These are phyloP conservation scores for Sturnira hondurensis DNA, from an alignment of 2,113 vertebrate species.

Conservation along the genomic window DNA sequence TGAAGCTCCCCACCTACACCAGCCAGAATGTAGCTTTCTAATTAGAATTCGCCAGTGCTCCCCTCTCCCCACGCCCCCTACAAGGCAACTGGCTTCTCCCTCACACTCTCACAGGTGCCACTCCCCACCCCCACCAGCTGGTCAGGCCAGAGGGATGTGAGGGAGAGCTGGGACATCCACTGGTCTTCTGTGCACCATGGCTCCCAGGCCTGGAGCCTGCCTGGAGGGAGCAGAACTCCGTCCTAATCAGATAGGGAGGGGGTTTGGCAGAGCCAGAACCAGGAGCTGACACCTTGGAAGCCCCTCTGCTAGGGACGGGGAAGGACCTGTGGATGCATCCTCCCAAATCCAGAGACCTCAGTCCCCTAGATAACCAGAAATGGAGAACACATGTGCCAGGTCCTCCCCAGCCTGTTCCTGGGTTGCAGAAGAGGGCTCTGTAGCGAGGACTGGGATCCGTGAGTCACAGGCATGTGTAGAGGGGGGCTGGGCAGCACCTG, in stretches of 20 bases:
- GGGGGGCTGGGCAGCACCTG: neutral
- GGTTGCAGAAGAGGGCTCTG: neutral
- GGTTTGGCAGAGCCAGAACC: neutral
- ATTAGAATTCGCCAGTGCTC: neutral
- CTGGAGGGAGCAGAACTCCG: neutral
- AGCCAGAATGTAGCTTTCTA: neutral
- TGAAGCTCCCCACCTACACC: neutral
- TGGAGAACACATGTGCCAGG: neutral
- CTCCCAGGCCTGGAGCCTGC: neutral
- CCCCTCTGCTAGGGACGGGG: neutral
- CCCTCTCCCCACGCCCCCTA: neutral
- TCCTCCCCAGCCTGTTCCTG: neutral
- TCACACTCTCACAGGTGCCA: neutral
- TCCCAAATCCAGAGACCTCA: neutral
- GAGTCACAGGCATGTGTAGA: constrained; percentile 21
- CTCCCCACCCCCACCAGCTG: neutral
- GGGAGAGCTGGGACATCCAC: neutral
- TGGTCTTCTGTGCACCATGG: neutral
- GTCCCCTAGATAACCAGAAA: neutral
- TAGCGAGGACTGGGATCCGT: neutral
- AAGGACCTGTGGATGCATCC: neutral
- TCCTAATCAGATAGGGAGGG: neutral
- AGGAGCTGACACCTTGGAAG: neutral
- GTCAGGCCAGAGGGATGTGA: neutral
- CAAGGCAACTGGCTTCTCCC: neutral